Conservation (phyloP, 2,797 vertebrate genomes). For the Synaphobranchus kaupii region DNA sequence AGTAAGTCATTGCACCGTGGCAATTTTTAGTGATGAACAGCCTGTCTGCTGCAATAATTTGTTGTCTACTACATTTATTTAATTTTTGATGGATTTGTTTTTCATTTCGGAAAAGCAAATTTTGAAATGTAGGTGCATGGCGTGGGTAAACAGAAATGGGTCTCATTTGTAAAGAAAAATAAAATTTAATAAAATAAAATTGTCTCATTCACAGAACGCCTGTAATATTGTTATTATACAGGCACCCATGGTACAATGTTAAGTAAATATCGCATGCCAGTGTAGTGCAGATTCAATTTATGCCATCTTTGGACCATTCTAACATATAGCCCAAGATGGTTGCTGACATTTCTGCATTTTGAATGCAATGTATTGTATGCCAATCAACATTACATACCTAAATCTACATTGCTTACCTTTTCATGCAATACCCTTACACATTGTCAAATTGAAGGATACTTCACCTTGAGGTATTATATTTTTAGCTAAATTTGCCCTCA, state of each 20-base stretch:
- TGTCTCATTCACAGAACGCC: not conserved
- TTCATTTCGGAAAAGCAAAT: not conserved
- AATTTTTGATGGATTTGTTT: not conserved
- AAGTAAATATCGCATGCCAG: no score
- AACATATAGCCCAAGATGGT: no score
- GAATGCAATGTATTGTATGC: no score
- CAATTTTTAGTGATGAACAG: no score
- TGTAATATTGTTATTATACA: not conserved
- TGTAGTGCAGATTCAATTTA: no score
- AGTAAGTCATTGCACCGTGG: no score
- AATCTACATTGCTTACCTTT: not conserved
- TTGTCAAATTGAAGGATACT: not conserved
- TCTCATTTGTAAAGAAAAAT: not conserved
- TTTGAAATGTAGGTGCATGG: not conserved
- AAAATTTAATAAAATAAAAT: not conserved
- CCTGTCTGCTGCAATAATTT: not conserved
- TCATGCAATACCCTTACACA: not conserved
- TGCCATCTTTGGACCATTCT: no score
- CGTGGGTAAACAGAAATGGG: not conserved
- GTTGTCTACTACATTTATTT: not conserved
- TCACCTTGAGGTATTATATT: not conserved
- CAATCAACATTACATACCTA: no score
- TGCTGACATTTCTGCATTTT: no score
- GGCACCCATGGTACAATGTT: no score
- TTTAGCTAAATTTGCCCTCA: not conserved